These are phyloP conservation scores for Aelia acuminata DNA, from an alignment of 2,888 invertebrate species.

Conservation along the genomic window DNA sequence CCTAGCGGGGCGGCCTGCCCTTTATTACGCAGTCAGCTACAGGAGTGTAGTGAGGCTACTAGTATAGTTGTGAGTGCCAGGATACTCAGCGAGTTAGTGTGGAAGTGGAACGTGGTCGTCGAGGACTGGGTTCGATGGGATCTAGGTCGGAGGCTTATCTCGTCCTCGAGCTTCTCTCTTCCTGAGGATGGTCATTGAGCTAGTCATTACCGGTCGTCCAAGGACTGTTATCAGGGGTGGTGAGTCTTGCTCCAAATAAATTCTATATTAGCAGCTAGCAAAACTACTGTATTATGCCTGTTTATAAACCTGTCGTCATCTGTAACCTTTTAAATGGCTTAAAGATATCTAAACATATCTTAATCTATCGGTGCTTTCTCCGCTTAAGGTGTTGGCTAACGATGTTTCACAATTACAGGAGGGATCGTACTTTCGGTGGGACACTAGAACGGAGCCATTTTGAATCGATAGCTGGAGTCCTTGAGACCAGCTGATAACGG, in stretches of 20 bases:
- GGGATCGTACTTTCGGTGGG: neutral
- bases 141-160: neutral
- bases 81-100: neutral
- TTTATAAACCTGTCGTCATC: no score
- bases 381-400: neutral
- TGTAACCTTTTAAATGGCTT: no score
- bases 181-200: slow-evolving; percentile 56
- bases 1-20: slow-evolving; percentile 63
- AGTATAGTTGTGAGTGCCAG: neutral
- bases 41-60: slow-evolving; percentile 40
- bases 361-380: neutral
- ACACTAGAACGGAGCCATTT: slow-evolving; percentile 47
- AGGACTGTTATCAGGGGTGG: slow-evolving; percentile 56
- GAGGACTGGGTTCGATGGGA: slow-evolving; percentile 51
- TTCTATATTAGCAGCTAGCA: neutral
- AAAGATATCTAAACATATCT: neutral
- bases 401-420: neutral
- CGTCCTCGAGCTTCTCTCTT: slow-evolving; percentile 18
- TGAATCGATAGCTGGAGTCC: slow-evolving; percentile 56
- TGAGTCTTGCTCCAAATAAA: neutral
- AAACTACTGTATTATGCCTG: no score
- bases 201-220: slow-evolving; percentile 48
- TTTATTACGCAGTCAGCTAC: slow-evolving; percentile 60
- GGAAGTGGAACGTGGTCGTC: no score
- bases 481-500: slow-evolving; percentile 42